Evolutionary conservation across 53 echinoderm and acorn worm species (phyloP).

Genomic region (Holothuria leucospilota): DNA sequence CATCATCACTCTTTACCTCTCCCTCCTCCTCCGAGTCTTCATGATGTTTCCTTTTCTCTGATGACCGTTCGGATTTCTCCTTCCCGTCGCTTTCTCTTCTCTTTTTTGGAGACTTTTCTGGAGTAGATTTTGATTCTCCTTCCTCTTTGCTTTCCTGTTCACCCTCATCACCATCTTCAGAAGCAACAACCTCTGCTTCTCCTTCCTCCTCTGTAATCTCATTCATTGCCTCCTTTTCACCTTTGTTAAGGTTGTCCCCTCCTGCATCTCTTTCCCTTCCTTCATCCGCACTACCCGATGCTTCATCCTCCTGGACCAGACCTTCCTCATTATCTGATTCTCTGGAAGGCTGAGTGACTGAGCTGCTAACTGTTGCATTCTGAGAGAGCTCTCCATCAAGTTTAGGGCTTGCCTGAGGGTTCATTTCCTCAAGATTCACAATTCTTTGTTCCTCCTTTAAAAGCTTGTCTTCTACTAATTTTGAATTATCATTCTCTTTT

Average conservation of each 20-base stretch:
- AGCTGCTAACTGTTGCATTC: constrained; percentile 52
- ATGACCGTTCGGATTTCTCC: constrained; percentile 17
- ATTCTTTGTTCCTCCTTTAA: background rate
- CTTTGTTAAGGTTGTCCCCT: background rate
- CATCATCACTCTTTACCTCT: constrained; percentile 40
- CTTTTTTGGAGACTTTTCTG: constrained; percentile 70
- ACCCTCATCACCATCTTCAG: background rate
- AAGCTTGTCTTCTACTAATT: background rate
- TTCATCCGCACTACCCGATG: background rate
- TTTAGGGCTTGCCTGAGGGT: constrained; percentile 9
- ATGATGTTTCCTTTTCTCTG: constrained; percentile 36
- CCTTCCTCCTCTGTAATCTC: background rate
- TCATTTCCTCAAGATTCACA: background rate
- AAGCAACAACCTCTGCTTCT: background rate
- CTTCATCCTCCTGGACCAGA: constrained; percentile 63
- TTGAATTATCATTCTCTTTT: constrained; percentile 31
- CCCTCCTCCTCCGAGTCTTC: constrained; percentile 52
- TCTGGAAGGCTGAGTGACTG: constrained; percentile 22
- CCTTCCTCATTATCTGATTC: constrained; percentile 61
- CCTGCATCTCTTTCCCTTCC: background rate
- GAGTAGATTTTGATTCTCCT: background rate
- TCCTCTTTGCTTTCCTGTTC: background rate
- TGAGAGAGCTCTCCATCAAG: constrained; percentile 28
- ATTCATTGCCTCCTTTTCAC: background rate
- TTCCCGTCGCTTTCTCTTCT: constrained; percentile 59